Conservation (phyloP, 2,113 vertebrate species). For the Pan troglodytes region NHGRI_mPanTro3-v2.1_pri NC_072402.2:168342001-168342500, state of each 20-base stretch:
- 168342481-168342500: too few species aligned
- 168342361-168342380: background rate
- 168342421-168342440: too few species aligned
- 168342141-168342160: background rate
- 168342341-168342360: background rate
- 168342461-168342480: too few species aligned
- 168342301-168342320: background rate
- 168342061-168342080: background rate
- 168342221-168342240: background rate
- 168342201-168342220: background rate
- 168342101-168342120: too few species aligned
- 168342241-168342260: background rate
- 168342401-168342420: too few species aligned
- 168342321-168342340: background rate
- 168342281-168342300: background rate
- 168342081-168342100: background rate
- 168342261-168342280: background rate
- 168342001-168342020: background rate
- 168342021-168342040: background rate
- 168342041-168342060: background rate
- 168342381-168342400: background rate
- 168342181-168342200: background rate
- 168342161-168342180: background rate
- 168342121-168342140: background rate
- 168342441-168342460: too few species aligned